These are phyloP conservation scores for Chrysolina oricalcia DNA, from an alignment of 2,888 invertebrate genomes.

Conservation along the genomic window DNA sequence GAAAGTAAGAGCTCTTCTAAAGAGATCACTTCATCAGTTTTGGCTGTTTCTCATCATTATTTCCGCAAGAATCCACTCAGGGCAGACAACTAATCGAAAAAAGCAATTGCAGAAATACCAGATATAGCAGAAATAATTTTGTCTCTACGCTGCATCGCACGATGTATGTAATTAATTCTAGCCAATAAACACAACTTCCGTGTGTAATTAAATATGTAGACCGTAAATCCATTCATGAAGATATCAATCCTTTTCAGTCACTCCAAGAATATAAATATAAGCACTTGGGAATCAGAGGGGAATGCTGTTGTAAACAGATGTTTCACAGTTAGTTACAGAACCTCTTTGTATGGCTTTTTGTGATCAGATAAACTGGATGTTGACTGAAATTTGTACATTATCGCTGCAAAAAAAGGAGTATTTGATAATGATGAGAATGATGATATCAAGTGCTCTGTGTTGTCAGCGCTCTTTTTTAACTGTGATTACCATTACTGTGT, in stretches of 20 bases:
- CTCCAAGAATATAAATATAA: neutral
- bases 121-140: neutral
- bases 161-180: neutral
- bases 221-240: neutral
- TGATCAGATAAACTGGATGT: no score
- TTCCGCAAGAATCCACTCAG: neutral
- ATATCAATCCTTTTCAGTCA: slow-evolving; percentile 13
- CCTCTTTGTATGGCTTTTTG: neutral
- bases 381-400: no score
- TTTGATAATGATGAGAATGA: no score
- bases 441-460: no score
- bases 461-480: no score
- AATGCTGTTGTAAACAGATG: slow-evolving; percentile 7
- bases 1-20: no score
- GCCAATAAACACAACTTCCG: neutral
- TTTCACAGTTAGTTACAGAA: neutral
- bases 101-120: slow-evolving; percentile 10
- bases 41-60: neutral
- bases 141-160: neutral
- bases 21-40: no score
- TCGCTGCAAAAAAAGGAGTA: no score
- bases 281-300: neutral
- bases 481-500: no score
- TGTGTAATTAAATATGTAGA: slow-evolving; percentile 10
- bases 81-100: neutral